Base-by-base conservation (phyloP, 1,140 invertebrate species). In the Drosophila biarmipes region DNA sequence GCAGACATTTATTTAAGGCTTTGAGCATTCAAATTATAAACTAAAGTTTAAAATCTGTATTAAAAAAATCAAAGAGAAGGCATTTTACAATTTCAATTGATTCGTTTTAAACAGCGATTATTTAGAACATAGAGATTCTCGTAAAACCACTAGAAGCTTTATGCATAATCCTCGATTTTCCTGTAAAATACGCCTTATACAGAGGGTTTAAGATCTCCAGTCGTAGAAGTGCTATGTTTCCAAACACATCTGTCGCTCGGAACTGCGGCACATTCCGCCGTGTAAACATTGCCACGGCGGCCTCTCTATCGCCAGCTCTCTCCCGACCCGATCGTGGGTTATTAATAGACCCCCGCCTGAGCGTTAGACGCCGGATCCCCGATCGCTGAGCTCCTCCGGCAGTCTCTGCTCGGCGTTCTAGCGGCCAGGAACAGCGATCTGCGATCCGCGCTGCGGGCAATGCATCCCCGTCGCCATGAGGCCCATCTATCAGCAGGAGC, bases 301-400 rank as follows among this genome's bases (percentile, higher is more conserved):
- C 15, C 15, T 6, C 61, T 11, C 11, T 64, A 27, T 45, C 21
- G 31, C 42, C 38, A 59, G 11, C 46, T 29, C 63, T 69, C 67
- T 37, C 56, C 31, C 52, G 72, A 75, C 72, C 59, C 59, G 53
- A 75, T 48, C 72, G 72, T 48, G 27, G 31, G 38, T 80, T 87
- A 87, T 87, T 80, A 90, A 87, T 87, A 87, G 84, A 62, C 35
- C 68, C 58, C 59, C 73, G 64, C 38, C 42, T 63, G 61, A 78
- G 82, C 84, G 58, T 84, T 84, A 86, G 81, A 79, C 46, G 75
- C 24, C 27, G 34, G 21, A 68, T 29, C 27, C 24, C 2, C 4
- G 42, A 12, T 69, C 57, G 37, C 53, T 45, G 38, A 35, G 42
- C 34, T 48, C 53, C 34, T 69, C 35, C 34, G 51, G 24, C 74